Percentiles rank a stretch among this genome's conserved stretches.
Evolutionary conservation across 2,797 vertebrate genomes (phyloP).

Genomic region (Pantherophis vulpinus): DNA sequence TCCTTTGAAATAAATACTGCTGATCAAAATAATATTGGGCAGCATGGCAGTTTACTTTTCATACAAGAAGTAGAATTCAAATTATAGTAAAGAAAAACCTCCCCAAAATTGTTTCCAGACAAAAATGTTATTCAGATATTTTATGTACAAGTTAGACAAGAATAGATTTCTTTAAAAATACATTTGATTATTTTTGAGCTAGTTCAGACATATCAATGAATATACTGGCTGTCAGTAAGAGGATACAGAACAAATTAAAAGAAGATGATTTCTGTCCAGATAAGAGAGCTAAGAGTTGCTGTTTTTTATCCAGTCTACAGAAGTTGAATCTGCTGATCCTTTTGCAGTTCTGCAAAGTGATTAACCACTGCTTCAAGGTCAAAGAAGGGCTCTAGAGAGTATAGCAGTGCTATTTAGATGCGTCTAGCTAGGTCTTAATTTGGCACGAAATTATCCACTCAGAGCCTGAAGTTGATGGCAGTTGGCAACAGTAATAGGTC

Average conservation of each 20-base stretch:
- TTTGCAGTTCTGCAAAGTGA: neutral
- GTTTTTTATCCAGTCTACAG: neutral
- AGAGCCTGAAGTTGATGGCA: neutral
- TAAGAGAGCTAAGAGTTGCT: neutral
- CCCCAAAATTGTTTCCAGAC: neutral
- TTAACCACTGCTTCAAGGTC: neutral
- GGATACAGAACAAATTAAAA: neutral
- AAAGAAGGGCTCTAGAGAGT: neutral
- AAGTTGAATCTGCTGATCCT: neutral
- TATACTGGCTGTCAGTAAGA: neutral
- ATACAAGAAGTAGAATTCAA: neutral
- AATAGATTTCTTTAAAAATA: neutral
- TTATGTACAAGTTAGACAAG: neutral
- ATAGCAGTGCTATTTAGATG: neutral
- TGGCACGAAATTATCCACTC: neutral
- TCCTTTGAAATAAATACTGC: neutral
- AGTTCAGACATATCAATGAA: neutral
- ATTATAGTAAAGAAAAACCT: neutral
- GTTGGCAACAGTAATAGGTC: neutral
- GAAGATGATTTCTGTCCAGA: neutral
- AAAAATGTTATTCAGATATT: neutral
- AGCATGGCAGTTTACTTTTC: neutral
- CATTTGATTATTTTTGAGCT: neutral
- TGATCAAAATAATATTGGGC: neutral
- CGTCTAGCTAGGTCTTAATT: neutral